These are phyloP conservation scores for Leuciscus waleckii DNA, from an alignment of 2,797 vertebrate genomes.

Conservation along the genomic window DNA sequence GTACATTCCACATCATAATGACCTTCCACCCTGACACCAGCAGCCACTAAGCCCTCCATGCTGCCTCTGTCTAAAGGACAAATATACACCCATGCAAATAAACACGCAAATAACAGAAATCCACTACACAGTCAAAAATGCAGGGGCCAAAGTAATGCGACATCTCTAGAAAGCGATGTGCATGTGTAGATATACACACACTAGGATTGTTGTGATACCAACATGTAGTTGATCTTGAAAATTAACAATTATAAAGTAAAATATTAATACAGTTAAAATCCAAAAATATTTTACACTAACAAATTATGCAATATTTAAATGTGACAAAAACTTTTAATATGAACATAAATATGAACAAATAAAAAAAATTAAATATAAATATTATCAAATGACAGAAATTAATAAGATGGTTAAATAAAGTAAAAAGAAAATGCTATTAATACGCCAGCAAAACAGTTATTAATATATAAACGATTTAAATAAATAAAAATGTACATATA, in stretches of 20 bases:
- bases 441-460: not conserved
- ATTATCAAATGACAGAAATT: not conserved
- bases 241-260: not conserved
- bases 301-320: not conserved
- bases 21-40: constrained; percentile 41
- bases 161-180: constrained; percentile 3
- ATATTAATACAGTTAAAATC: not conserved
- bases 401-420: not conserved
- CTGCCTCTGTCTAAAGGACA: constrained; percentile 43
- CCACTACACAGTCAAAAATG: not conserved
- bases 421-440: not conserved
- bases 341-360: not conserved
- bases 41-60: constrained; percentile 24
- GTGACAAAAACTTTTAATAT: not conserved
- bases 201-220: not conserved
- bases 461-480: not conserved
- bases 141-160: not conserved
- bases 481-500: not conserved
- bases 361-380: not conserved
- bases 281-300: not conserved
- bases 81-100: constrained; percentile 6
- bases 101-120: not conserved
- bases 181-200: not conserved
- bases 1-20: constrained; percentile 24
- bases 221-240: not conserved